phyloP scores from a whole-genome alignment of 1,140 invertebrate species.

The Pectinophora gossypiella region DNA sequence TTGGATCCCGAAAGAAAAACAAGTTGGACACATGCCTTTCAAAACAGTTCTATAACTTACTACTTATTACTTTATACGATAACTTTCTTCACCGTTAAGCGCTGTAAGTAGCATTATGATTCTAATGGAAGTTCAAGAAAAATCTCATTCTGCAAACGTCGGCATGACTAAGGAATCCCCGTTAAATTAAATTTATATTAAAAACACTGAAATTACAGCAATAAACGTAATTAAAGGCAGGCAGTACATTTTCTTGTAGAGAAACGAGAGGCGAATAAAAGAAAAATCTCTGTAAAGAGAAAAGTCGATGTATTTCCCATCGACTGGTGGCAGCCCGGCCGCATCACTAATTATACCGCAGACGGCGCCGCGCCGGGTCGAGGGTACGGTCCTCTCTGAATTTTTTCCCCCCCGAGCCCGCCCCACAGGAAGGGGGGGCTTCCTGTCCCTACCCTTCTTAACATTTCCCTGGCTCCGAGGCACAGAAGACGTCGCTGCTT shows the following conservation, averaged over 20 bases:
- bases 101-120: too few relatives aligned
- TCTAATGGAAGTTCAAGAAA: too few relatives aligned
- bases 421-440: constrained; percentile 53
- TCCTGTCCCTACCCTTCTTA: constrained; percentile 67
- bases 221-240: neutral
- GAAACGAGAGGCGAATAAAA: constrained; percentile 10
- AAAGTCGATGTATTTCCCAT: too few relatives aligned
- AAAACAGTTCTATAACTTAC: too few relatives aligned
- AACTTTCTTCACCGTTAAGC: too few relatives aligned
- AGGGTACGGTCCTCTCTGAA: constrained; percentile 66
- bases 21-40: too few relatives aligned
- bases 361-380: constrained; percentile 63
- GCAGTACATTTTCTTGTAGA: neutral
- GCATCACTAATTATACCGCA: constrained; percentile 69
- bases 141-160: too few relatives aligned
- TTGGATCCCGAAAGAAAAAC: too few relatives aligned
- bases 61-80: too few relatives aligned
- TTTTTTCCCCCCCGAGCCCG: constrained; percentile 65
- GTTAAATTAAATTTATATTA: neutral
- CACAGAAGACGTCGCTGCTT: constrained; percentile 63
- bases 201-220: neutral
- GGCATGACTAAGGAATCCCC: neutral
- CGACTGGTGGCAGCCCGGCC: constrained; percentile 41
- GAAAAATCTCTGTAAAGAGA: too few relatives aligned
- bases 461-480: constrained; percentile 66